A percentile compares a stretch with the other conserved stretches of the same genome.
Conservation (phyloP, 2,888 invertebrate species). For the Dryocosmus kuriphilus region DNA sequence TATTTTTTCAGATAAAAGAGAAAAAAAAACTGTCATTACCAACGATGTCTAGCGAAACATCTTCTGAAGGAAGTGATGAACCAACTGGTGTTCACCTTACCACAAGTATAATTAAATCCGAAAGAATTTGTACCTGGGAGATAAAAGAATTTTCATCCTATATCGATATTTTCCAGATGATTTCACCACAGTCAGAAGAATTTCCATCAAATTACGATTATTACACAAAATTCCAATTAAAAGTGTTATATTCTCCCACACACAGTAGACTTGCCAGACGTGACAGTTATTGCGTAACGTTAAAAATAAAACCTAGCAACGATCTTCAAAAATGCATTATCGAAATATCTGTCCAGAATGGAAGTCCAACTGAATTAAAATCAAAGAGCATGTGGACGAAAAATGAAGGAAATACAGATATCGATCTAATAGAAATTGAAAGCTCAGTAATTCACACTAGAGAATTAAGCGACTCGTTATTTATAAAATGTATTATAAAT, state of each 20-base stretch:
- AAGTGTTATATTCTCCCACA: neutral
- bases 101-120: slow-evolving; percentile 12
- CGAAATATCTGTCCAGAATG: neutral
- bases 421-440: neutral
- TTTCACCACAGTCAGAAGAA: neutral
- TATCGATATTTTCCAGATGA: neutral
- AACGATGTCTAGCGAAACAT: neutral
- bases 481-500: slow-evolving; percentile 3
- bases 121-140: slow-evolving; percentile 11
- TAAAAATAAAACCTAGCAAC: slow-evolving; percentile 2
- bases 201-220: slow-evolving; percentile 14
- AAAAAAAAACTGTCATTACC: neutral
- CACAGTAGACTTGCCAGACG: neutral
- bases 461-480: neutral
- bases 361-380: too few species aligned
- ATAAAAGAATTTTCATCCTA: slow-evolving; percentile 23
- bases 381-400: neutral
- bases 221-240: slow-evolving; percentile 10
- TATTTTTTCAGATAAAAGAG: neutral
- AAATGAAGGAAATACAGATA: neutral
- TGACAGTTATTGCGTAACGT: neutral
- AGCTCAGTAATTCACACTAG: neutral
- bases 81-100: neutral
- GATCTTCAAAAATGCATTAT: neutral
- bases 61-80: neutral